Evolutionary conservation across 1,140 invertebrate genomes (phyloP).

Genomic region (Meloidogyne exigua): DNA sequence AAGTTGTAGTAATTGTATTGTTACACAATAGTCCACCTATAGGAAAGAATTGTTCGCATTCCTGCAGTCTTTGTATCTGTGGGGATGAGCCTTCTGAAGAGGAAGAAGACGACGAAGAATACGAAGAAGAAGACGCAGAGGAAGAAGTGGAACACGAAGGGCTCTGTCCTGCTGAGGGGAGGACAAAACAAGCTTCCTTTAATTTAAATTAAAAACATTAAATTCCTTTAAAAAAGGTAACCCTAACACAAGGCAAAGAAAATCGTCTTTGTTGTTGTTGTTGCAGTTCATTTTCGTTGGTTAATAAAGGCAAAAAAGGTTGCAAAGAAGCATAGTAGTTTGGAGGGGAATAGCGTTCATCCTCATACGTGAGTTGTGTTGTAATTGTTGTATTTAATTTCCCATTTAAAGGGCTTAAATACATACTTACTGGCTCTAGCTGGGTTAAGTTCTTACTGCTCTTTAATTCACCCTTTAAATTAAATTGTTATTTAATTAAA

Average conservation of each 20-base stretch:
- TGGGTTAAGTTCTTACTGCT: not conserved
- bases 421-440: not conserved
- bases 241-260: not conserved
- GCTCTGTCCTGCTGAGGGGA: slow-evolving; percentile 13
- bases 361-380: not conserved
- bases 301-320: not conserved
- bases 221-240: not conserved
- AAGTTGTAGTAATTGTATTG: not conserved
- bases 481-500: no score
- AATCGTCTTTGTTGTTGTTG: not conserved
- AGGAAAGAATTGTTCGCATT: not conserved
- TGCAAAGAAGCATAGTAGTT: not conserved
- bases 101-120: no score
- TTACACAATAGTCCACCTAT: not conserved
- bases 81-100: slow-evolving; percentile 15
- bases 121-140: no score
- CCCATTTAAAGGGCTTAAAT: not conserved
- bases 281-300: not conserved
- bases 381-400: not conserved
- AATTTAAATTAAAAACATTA: not conserved
- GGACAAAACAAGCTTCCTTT: not conserved
- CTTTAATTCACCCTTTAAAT: not conserved
- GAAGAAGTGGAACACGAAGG: slow-evolving; percentile 20
- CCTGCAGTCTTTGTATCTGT: not conserved
- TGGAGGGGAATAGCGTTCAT: not conserved